A percentile compares a stretch with the other conserved stretches of the same genome.
Conservation (phyloP, 2,113 vertebrate species). For the Petaurus breviceps region DNA sequence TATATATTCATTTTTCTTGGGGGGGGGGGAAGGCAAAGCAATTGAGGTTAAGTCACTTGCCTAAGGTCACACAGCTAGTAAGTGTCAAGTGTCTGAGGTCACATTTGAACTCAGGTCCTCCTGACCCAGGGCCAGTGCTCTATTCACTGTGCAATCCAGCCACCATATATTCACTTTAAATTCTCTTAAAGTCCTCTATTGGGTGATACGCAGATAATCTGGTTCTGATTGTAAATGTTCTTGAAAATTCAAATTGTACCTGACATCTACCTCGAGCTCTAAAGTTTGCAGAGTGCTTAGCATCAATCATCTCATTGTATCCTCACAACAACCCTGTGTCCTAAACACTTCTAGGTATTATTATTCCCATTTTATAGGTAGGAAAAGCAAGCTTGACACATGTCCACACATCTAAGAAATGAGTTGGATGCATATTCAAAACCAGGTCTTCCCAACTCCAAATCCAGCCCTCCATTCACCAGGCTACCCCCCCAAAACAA, state of each 20-base stretch:
- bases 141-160: no score
- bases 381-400: neutral
- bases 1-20: neutral
- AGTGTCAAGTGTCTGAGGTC: no score
- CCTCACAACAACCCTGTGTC: neutral
- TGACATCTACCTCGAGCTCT: neutral
- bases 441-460: neutral
- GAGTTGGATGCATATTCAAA: neutral
- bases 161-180: conserved; percentile 43
- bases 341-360: neutral
- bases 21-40: no score
- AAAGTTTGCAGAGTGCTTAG: neutral
- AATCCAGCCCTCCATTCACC: neutral
- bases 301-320: neutral
- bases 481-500: neutral
- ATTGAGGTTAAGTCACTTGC: no score
- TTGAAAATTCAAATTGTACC: neutral
- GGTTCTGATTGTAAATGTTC: conserved; percentile 3
- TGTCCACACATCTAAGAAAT: neutral
- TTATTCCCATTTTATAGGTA: neutral
- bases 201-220: conserved; percentile 13
- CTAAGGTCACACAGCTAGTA: no score
- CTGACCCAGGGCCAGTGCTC: no score
- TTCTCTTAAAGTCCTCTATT: neutral
- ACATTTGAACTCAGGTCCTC: no score